Base-by-base conservation (phyloP, 2,797 vertebrate species). In the Falco cherrug region DNA sequence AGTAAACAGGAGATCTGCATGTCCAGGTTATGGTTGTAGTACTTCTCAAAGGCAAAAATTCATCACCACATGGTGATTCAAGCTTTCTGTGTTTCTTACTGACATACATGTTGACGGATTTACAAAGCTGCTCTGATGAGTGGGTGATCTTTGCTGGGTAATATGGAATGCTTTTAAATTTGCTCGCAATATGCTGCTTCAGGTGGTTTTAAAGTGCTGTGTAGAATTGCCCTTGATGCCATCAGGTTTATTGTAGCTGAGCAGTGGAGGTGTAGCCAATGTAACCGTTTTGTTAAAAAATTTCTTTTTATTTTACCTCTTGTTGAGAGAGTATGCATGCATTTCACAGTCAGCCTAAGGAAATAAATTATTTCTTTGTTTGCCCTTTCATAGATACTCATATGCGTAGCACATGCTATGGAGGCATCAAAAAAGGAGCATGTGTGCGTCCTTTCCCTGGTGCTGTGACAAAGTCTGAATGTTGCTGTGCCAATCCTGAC, bases 331-430 rank as follows among this genome's bases (percentile, higher is more conserved):
- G 3, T 31, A 45, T 73, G 37, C n/a, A 59, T 84, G 19, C 17
- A 67, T 75, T 60, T 86, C 60, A 48, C 37, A 57, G 33, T 56
- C 17, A 59, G 63, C 28, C 24, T 78, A 39, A 68, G 35, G 61
- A 90, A 82, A 56, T 50, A 48, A 57, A 59, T 73, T 47, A 13
- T 48, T 93, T 71, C 19, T 79, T 77, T 80, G 56, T 10, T 65
- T 79, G 16, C 25, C 11, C 16, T 50, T 59, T 89, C n/a, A 63
- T 65, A 98, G 98, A 98, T 79, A 98, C 98, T 57, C 98, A 98
- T 39, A 85, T 98, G 97, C 98, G 98, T 70, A 98, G 98, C 90
- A 98, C 98, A 8, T 98, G 98, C 93, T 98, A 98, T 67, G 98
- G 98, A 82, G 93, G 95, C 47, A 98, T 98, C 79, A 98, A 97